phyloP scores from a whole-genome alignment of 2,113 vertebrate species.

The Ceyx margarethae region DNA sequence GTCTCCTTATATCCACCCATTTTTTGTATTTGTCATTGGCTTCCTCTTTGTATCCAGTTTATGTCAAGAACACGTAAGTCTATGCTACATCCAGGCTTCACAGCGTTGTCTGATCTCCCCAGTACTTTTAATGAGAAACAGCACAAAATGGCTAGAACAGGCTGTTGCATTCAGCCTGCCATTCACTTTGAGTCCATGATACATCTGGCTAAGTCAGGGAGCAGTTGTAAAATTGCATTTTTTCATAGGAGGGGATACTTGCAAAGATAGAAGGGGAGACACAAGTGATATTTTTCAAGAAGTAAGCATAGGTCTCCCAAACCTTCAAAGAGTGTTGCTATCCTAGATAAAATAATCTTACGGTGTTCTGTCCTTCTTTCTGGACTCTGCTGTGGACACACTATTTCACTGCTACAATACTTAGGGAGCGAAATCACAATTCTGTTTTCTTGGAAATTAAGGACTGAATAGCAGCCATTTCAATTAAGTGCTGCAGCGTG shows the following conservation, averaged over 20 bases:
- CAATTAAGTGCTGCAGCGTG: neutral
- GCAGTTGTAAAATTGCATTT: neutral
- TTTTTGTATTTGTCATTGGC: slow-evolving; percentile 6
- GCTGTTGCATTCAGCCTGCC: neutral
- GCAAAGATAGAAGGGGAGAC: neutral
- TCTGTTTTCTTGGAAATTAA: neutral
- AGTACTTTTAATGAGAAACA: neutral
- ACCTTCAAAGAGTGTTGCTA: neutral
- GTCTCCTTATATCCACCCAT: neutral
- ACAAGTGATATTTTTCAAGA: neutral
- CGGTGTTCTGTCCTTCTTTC: neutral
- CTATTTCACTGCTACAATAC: neutral
- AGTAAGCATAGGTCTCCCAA: neutral
- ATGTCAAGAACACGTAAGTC: neutral
- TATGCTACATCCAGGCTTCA: neutral
- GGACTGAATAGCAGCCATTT: neutral
- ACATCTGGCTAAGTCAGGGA: neutral
- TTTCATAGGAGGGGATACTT: neutral
- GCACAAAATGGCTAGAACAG: neutral
- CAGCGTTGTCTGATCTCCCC: neutral
- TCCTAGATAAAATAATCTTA: neutral
- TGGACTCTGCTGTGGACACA: neutral
- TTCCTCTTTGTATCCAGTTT: neutral
- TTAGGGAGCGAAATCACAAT: neutral
- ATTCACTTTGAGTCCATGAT: neutral